Base-by-base conservation (phyloP, 2,888 invertebrate genomes). In the Diachrysia chrysitis region DNA sequence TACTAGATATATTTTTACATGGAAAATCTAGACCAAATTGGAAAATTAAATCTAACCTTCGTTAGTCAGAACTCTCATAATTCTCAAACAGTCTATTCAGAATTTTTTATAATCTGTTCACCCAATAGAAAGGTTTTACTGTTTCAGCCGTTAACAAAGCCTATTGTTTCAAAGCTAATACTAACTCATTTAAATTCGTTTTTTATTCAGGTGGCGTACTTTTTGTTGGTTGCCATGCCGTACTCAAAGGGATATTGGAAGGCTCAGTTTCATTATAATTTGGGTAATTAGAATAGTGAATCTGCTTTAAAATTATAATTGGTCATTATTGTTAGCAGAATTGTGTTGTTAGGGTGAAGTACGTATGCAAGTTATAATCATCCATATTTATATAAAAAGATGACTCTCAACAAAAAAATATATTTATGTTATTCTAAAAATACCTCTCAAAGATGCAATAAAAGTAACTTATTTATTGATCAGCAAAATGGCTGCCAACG, bases 401-500 rank as follows among this genome's bases (percentile, higher is more conserved):
- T n/a, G n/a, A n/a, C n/a, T n/a, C n/a, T n/a, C n/a, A n/a, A 25
- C 2, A 25, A 3, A 25, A 25, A 25, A 25, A 25, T 3, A 25
- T 25, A 25, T 25, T 25, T 5, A 25, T 25, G 25, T 25, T 5
- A 25, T 42, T n/a, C n/a, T 16, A n/a, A n/a, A 42, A n/a, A n/a
- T n/a, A 42, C 42, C 10, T 32, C 4, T 42, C n/a, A n/a, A 42
- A 42, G n/a, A 42, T 42, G 42, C 42, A 42, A 42, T 42, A n/a
- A 42, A 6, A 42, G 42, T 7, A 42, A 42, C 42, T 14, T 42
- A n/a, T 42, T 42, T 42, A 42, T n/a, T n/a, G n/a, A 6, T 5
- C 16, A 42, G 42, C 42, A n/a, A 32, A 42, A 42, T 42, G 42
- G 42, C 42, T 21, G 42, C 42, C 71, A 64, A 70, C 65, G 65